These are phyloP conservation scores for Paracanthobrama guichenoti DNA, from an alignment of 2,113 vertebrate species.

Conservation along the genomic window DNA sequence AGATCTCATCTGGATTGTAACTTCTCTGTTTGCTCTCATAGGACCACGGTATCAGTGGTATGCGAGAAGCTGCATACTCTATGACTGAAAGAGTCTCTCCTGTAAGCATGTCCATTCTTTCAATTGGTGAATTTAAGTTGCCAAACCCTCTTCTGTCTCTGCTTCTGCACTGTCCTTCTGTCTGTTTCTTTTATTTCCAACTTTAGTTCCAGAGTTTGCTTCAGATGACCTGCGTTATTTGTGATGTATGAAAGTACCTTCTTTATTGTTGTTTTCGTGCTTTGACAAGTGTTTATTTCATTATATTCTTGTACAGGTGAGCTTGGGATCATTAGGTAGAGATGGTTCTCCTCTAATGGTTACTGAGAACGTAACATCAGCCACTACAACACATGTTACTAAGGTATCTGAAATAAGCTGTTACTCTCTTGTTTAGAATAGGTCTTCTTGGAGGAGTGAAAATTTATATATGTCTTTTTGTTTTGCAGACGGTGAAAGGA, in stretches of 20 bases:
- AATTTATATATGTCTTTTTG: neutral
- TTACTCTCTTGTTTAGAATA: neutral
- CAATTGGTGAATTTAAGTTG: neutral
- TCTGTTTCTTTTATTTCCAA: neutral
- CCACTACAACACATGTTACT: constrained; percentile 94
- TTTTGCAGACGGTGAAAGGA: constrained; percentile 94
- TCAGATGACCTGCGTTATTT: neutral
- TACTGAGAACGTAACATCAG: constrained; percentile 95
- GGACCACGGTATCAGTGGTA: constrained; percentile 68
- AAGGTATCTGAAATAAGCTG: constrained; percentile 78
- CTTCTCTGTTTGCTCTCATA: constrained; percentile 53
- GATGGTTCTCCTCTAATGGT: constrained; percentile 72
- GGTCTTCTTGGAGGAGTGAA: neutral
- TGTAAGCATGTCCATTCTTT: constrained; percentile 65
- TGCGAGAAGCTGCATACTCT: constrained; percentile 72
- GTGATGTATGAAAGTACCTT: neutral
- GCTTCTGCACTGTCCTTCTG: neutral
- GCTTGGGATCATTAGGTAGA: constrained; percentile 68
- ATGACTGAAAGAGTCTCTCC: constrained; percentile 75
- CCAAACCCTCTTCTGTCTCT: neutral
- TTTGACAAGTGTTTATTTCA: constrained; percentile 10
- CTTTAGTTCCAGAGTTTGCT: neutral
- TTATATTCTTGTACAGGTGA: constrained; percentile 65
- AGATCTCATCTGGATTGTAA: neutral
- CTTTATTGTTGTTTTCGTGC: neutral